Percentiles rank a stretch among this genome's conserved stretches.
These are phyloP conservation scores for Drosophila heteroneura DNA, from an alignment of 2,888 invertebrate species.

Conservation along the genomic window DNA sequence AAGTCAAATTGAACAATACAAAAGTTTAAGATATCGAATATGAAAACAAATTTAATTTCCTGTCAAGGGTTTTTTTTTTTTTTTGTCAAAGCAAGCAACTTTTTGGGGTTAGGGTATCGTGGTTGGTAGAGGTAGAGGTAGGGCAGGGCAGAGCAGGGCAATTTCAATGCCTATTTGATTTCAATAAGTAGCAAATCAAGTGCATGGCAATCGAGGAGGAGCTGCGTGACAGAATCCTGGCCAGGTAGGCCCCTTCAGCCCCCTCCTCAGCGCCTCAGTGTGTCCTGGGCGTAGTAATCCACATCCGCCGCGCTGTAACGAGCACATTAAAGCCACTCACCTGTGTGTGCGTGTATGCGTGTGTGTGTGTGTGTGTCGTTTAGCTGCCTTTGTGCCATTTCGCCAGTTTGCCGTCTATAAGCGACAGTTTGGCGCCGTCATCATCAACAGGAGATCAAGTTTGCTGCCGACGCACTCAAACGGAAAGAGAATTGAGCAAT, in stretches of 20 bases:
- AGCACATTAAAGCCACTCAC: slow-evolving; percentile 78
- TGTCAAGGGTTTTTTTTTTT: neutral
- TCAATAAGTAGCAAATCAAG: slow-evolving; percentile 80
- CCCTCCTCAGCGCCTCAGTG: neutral
- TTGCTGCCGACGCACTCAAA: slow-evolving; percentile 70
- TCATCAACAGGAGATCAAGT: slow-evolving; percentile 71
- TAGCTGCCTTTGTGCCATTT: slow-evolving; percentile 34
- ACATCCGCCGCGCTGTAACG: slow-evolving; percentile 63
- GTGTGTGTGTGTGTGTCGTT: slow-evolving; percentile 1
- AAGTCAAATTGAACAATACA: neutral
- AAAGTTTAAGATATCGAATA: neutral
- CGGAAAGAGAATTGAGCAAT: slow-evolving; percentile 83
- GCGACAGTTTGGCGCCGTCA: slow-evolving; percentile 77
- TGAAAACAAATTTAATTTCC: neutral
- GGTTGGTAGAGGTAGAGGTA: neutral
- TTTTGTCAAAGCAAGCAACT: neutral
- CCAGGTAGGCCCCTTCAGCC: neutral
- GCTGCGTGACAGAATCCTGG: slow-evolving; percentile 20
- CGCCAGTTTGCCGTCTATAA: slow-evolving; percentile 42
- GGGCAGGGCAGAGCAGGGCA: slow-evolving; percentile 16
- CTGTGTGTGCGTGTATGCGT: slow-evolving; percentile 51
- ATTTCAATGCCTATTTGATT: slow-evolving; percentile 74
- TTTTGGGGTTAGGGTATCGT: neutral
- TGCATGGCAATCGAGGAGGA: slow-evolving; percentile 42
- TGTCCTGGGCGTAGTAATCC: slow-evolving; percentile 54